Evolutionary conservation across 2,888 invertebrate genomes (phyloP).

Genomic region (Priocnemis perturbator): DNA sequence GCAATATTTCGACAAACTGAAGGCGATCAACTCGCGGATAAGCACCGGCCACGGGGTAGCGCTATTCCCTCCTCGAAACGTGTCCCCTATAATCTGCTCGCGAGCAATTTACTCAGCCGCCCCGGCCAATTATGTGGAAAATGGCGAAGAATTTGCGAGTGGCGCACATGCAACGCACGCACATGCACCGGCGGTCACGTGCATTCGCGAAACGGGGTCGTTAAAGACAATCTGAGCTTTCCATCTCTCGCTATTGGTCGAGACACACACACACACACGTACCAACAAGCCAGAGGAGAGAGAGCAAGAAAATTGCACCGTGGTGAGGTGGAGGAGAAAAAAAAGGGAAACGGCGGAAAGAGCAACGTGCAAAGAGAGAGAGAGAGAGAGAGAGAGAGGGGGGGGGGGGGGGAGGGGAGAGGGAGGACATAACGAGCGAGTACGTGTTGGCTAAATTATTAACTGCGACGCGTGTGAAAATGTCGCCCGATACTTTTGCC

Average conservation of each 20-base stretch:
- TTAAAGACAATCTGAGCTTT: slow-evolving; percentile 46
- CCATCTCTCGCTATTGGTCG: slow-evolving; percentile 36
- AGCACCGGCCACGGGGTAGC: background rate
- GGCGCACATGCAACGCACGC: slow-evolving; percentile 33
- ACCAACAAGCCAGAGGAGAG: background rate
- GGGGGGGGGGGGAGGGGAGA: slow-evolving; percentile 22
- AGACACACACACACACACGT: background rate
- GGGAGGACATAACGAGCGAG: slow-evolving; percentile 24
- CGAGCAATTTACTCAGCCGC: slow-evolving; percentile 50
- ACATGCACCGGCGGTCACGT: slow-evolving; percentile 16
- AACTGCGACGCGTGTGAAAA: slow-evolving; percentile 16
- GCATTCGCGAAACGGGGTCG: slow-evolving; percentile 30
- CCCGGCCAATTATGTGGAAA: slow-evolving; percentile 58
- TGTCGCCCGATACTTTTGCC: slow-evolving; percentile 1
- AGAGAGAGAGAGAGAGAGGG: slow-evolving; percentile 24
- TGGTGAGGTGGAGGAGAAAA: background rate
- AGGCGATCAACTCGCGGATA: slow-evolving; percentile 14
- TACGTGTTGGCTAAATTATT: slow-evolving; percentile 34
- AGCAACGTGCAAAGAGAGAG: background rate
- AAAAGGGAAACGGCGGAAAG: slow-evolving; percentile 1
- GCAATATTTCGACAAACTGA: slow-evolving; percentile 14
- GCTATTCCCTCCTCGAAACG: slow-evolving; percentile 33
- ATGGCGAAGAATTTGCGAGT: slow-evolving; percentile 57
- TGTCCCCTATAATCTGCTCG: slow-evolving; percentile 55
- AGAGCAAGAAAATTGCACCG: slow-evolving; percentile 3